Conservation (phyloP, 2,888 invertebrate species). For the Xanthorhoe spadicearia region DNA sequence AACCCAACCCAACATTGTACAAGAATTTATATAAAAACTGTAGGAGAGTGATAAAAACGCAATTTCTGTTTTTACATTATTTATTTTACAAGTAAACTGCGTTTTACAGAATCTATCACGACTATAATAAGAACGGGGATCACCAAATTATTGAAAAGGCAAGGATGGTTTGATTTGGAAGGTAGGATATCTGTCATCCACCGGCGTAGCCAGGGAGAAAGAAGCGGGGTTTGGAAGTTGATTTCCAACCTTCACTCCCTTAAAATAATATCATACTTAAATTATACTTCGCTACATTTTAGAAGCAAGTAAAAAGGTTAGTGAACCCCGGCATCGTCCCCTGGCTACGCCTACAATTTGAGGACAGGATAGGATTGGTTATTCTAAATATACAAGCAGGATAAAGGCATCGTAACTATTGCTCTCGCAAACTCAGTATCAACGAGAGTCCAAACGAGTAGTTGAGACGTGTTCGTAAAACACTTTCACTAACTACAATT, state of each 20-base stretch:
- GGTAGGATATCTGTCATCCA: neutral
- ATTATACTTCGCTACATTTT: too few relatives aligned
- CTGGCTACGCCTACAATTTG: neutral
- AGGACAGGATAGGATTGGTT: neutral
- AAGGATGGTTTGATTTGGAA: neutral
- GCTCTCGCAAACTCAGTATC: conserved; percentile 7
- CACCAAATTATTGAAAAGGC: neutral
- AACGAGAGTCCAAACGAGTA: conserved; percentile 14
- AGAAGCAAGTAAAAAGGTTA: too few relatives aligned
- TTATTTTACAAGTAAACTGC: neutral
- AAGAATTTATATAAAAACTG: neutral
- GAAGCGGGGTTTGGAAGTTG: too few relatives aligned
- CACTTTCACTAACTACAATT: conserved; percentile 29
- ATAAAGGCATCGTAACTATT: conserved; percentile 13
- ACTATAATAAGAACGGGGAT: neutral
- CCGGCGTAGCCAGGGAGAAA: too few relatives aligned
- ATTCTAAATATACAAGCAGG: conserved; percentile 15
- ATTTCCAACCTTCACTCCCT: too few relatives aligned
- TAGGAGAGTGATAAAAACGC: neutral
- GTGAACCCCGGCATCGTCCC: too few relatives aligned
- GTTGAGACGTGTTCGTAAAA: conserved; percentile 32
- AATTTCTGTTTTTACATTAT: neutral
- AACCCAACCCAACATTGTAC: neutral
- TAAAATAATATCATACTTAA: too few relatives aligned
- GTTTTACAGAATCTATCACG: neutral